Base-by-base conservation (phyloP, 2,888 invertebrate species). In the Andrena haemorrhoa region DNA sequence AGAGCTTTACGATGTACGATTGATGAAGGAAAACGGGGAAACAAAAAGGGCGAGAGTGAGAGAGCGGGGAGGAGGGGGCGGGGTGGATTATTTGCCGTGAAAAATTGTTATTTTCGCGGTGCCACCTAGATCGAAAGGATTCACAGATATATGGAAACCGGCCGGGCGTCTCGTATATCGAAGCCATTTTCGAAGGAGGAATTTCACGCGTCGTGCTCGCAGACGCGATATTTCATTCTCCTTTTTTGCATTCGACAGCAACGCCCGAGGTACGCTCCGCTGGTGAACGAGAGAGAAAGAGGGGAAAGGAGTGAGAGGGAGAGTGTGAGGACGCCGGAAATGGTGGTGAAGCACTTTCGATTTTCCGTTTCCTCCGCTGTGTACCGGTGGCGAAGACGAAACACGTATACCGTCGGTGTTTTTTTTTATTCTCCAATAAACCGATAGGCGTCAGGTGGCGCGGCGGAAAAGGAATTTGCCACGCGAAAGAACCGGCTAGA, bases 231-330 rank as follows among this genome's bases (percentile, higher is more conserved):
- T 82, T 81, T 88, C 81, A 85, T 82, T 85, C 83, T 69, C 78
- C 73, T 86, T 83, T 88, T 86, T 89, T 87, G 75, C 88, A 84
- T 87, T 89, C 88, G 88, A 86, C 82, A 79, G 76, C 47, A 61
- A 72, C 51, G 75, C 82, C 68, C 58, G 78, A 61, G 77, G 71
- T 56, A 60, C 53, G 73, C 51, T 41, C 20, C 23, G 75, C 23
- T 75, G 41, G 35, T 47, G 53, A 20, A 23, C n/a, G 53, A 8
- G 56, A 53, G 26, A 4, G 56, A 29, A n/a, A 12, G 26, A 35
- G 72, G 60, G 68, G n/a, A 12, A 26, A 16, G 26, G 35, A 26
- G 35, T 20, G 75, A 31, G 74, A 56, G 63, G 53, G 53, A 8
- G 53, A 23, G 8, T 8, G 20, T 1, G 53, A 20, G 23, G 56